Percentiles rank a stretch among this genome's conserved stretches.
Conservation (phyloP, 2,888 invertebrate genomes). For the Drosophila borborema region DNA sequence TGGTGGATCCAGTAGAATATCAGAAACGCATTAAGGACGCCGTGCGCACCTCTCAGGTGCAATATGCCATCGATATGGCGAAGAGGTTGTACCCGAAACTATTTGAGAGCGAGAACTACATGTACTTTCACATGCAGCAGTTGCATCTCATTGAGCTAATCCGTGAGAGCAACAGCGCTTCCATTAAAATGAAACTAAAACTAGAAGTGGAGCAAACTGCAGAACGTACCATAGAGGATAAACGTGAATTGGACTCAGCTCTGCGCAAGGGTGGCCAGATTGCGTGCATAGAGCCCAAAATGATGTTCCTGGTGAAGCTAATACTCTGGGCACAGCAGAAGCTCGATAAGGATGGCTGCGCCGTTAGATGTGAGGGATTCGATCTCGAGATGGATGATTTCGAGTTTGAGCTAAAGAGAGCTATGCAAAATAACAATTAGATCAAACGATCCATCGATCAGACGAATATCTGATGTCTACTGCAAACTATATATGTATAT, state of each 20-base stretch:
- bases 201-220: conserved; percentile 5
- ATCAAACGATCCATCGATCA: conserved; percentile 17
- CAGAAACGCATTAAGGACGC: conserved; percentile 47
- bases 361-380: conserved; percentile 28
- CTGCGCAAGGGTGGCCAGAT: conserved; percentile 26
- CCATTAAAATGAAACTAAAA: not conserved
- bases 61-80: conserved; percentile 67
- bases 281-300: conserved; percentile 52
- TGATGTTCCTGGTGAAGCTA: conserved; percentile 67
- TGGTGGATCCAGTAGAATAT: conserved; percentile 34
- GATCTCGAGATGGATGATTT: conserved; percentile 53
- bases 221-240: conserved; percentile 18
- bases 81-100: conserved; percentile 51
- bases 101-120: conserved; percentile 67
- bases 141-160: conserved; percentile 63
- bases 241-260: conserved; percentile 30
- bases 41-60: conserved; percentile 48
- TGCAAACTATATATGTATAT: conserved; percentile 20
- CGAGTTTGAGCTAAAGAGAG: conserved; percentile 57
- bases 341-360: conserved; percentile 45
- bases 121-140: conserved; percentile 72
- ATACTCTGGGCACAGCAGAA: conserved; percentile 68
- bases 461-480: conserved; percentile 45
- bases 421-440: conserved; percentile 45
- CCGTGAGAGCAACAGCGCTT: conserved; percentile 35